Base-by-base conservation (phyloP, 2,888 invertebrate genomes). In the Ectemnius continuus region DNA sequence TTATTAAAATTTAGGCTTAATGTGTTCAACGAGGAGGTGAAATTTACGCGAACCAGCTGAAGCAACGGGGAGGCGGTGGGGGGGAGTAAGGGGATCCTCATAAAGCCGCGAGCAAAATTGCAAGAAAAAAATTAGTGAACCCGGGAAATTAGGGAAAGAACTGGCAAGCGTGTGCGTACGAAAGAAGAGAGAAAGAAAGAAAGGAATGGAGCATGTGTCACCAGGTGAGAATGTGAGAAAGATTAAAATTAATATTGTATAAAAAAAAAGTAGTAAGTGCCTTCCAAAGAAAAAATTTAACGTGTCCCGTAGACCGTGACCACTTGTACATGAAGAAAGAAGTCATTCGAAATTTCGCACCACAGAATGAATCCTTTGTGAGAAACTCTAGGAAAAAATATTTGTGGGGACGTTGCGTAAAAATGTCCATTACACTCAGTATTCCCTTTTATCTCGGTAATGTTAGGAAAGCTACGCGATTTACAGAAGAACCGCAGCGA, bases 261-360 rank as follows among this genome's bases (percentile, higher is more conserved):
- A 94, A 94, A 89, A 92, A 87, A 93, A 93, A 93, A 93, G 94
- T 95, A 94, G 94, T 94, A 95, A 95, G 95, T 95, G 95, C 95
- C 95, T 95, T 95, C 94, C 94, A 95, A 93, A 92, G 76, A 84
- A 88, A 85, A 86, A 86, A 79, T 80, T 86, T 88, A 86, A 90
- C 86, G 89, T 90, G 88, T 91, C 90, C 88, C 91, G 90, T 91
- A 91, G 90, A 91, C 90, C 90, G 91, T 89, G 91, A 91, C 91
- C 89, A 90, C 88, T 89, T 90, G 88, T 89, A 86, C 88, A 88
- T 88, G 87, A 88, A 85, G 80, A 87, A 86, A 75, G 70, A 79
- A 80, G 86, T 89, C 88, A 87, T 88, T 90, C 89, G 85, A 89
- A 88, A 89, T 89, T 89, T 85, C 80, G 76, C 78, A 73, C 76